A percentile compares a stretch with the other conserved stretches of the same genome.
Evolutionary conservation across 2,113 vertebrate genomes (phyloP).

Genomic region (Cariama cristata): DNA sequence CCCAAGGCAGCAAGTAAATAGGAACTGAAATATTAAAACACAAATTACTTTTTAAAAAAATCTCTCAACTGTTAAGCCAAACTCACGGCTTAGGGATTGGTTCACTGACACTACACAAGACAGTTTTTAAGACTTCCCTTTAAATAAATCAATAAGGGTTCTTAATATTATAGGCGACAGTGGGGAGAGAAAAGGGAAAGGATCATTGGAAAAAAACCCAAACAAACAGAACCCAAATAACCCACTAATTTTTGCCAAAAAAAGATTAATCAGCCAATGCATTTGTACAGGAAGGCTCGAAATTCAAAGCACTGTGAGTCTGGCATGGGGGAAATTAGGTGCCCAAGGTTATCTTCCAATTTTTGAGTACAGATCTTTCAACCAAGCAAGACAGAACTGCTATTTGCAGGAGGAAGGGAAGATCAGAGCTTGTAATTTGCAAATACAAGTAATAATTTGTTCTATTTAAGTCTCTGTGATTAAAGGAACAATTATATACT

Average conservation of each 20-base stretch:
- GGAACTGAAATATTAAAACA: neutral
- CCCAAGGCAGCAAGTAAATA: neutral
- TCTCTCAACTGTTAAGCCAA: neutral
- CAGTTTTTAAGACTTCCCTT: neutral
- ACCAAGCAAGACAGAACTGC: neutral
- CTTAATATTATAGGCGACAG: neutral
- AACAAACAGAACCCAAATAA: neutral
- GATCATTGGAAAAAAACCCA: neutral
- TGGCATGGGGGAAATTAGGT: neutral
- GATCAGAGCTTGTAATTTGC: neutral
- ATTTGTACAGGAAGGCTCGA: neutral
- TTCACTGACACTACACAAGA: neutral
- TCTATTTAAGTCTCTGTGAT: conserved; percentile 22
- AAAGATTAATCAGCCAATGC: neutral
- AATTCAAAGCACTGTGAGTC: neutral
- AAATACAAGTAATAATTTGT: conserved; percentile 37
- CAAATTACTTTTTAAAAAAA: neutral
- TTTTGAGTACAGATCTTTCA: neutral
- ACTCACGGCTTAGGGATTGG: neutral
- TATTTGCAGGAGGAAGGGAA: neutral
- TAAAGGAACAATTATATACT: conserved; percentile 29
- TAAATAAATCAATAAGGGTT: neutral
- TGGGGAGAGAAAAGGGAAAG: neutral
- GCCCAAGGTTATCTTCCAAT: neutral
- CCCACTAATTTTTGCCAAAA: neutral